A percentile compares a stretch with the other conserved stretches of the same genome.
These are phyloP conservation scores for Cabera pusaria DNA, from an alignment of 2,888 invertebrate genomes.

Conservation along the genomic window DNA sequence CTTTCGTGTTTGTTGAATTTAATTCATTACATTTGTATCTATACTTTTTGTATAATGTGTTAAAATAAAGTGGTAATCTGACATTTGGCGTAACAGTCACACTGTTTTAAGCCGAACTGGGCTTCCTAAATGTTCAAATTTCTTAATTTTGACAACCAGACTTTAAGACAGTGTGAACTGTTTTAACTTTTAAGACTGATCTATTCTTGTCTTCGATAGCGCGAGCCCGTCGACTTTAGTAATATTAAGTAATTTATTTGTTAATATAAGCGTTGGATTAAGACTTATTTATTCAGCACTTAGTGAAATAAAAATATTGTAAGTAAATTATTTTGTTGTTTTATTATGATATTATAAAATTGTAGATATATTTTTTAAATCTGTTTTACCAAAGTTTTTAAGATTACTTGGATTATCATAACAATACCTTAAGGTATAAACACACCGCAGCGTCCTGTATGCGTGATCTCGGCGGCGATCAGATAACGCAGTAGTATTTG, in stretches of 20 bases:
- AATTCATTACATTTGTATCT: conserved; percentile 21
- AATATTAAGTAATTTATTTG: conserved; percentile 63
- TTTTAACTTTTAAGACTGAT: conserved; percentile 64
- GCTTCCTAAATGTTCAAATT: conserved; percentile 43
- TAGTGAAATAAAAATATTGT: conserved; percentile 57
- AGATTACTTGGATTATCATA: too few species aligned
- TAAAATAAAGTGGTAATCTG: conserved; percentile 66
- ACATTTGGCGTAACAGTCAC: conserved; percentile 72
- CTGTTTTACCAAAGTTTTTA: too few species aligned
- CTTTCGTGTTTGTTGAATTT: not conserved
- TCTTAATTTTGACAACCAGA: conserved; percentile 41
- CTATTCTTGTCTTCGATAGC: conserved; percentile 54
- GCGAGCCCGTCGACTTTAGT: conserved; percentile 81
- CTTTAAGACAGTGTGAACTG: conserved; percentile 58
- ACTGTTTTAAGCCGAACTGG: conserved; percentile 67
- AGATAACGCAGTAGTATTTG: too few species aligned
- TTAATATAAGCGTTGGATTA: conserved; percentile 56
- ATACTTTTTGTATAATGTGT: conserved; percentile 26
- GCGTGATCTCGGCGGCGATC: too few species aligned
- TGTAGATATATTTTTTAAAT: too few species aligned
- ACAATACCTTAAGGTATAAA: too few species aligned
- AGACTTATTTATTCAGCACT: conserved; percentile 79
- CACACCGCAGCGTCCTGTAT: too few species aligned
- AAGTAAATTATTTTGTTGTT: conserved; percentile 30
- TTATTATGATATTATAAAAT: too few species aligned